Evolutionary conservation across 2,888 invertebrate genomes (phyloP), one percentile per base, ranked within the genome.

Genomic region (Xestia xanthographa): DNA sequence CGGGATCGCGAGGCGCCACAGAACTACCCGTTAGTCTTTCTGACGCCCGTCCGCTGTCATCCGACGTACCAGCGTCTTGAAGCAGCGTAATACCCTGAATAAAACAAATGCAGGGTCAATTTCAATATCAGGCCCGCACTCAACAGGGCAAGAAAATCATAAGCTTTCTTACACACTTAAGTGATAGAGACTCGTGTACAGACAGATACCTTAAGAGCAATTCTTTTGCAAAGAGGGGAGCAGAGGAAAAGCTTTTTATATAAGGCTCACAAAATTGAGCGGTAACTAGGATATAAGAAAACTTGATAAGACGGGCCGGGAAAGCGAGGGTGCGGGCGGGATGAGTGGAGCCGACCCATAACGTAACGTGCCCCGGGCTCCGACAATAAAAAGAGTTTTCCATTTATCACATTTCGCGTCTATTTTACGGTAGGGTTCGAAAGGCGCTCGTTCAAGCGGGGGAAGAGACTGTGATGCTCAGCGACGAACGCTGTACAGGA

Each of bases 11-110:
- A 92, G 97, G 97, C 91, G 97, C 97, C 92, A 97, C 97, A 83
- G 97, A 98, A 95, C 98, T 97, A 95, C 98, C 97, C 94, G 98
- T 97, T 94, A 98, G 97, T 93, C 98, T 97, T 97, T 98, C 98
- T 90, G 98, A 98, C 91, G 98, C 98, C 95, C 98, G 97, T 92
- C 98, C 98, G 97, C 98, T 98, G 96, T 98, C 98, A 97, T 98
- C 98, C 95, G 98, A 98, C 93, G 98, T 98, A 93, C 98, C 98
- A 95, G 98, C 98, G 97, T 98, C 98, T 95, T 97, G 97, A 94
- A 97, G 97, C 95, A 97, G 97, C 95, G 97, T 97, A 95, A 98
- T 97, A 96, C 97, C 97, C 98, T 98, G 96, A 83, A 97, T 97
- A 93, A 93, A 93, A 90, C 90, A 91, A 90, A 91, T 89, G 88